A percentile compares a stretch with the other conserved stretches of the same genome.
Conservation (phyloP, 2,113 vertebrate genomes). For the Marcusenius ussheri region DNA sequence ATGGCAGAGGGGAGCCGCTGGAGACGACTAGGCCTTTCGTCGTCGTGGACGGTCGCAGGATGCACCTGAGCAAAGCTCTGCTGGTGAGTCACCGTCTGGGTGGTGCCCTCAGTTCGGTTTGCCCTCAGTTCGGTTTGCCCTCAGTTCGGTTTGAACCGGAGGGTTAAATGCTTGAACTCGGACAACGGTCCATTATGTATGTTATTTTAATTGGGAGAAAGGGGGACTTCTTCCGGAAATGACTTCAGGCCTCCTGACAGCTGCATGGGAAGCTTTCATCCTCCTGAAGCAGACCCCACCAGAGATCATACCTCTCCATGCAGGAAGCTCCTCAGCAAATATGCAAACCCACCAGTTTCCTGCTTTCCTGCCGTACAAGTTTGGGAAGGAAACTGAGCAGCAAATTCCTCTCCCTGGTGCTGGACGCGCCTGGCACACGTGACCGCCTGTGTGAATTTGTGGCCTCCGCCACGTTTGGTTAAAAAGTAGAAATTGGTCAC, state of each 20-base stretch:
- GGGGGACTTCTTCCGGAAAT: constrained; percentile 48
- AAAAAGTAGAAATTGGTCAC: background rate
- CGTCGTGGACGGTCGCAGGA: constrained; percentile 47
- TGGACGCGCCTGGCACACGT: background rate
- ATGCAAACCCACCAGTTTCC: constrained; percentile 36
- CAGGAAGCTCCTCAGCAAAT: constrained; percentile 50
- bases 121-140: too few species aligned
- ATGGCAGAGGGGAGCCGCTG: constrained; percentile 31
- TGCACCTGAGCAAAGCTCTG: constrained; percentile 47
- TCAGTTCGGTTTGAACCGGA: background rate
- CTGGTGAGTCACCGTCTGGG: constrained; percentile 42
- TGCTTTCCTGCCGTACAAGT: constrained; percentile 26
- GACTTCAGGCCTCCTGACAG: constrained; percentile 52
- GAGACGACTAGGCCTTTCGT: constrained; percentile 53
- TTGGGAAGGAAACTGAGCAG: constrained; percentile 27
- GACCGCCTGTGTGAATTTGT: background rate
- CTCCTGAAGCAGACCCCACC: constrained; percentile 29
- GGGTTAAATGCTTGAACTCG: background rate
- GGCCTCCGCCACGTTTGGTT: background rate
- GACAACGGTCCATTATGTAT: background rate
- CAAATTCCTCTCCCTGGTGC: constrained; percentile 18
- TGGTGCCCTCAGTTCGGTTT: background rate
- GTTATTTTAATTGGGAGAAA: constrained; percentile 1
- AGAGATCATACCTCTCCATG: constrained; percentile 32
- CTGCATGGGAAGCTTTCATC: constrained; percentile 53